Percentiles rank a stretch among this genome's conserved stretches.
Conservation (phyloP, 2,113 vertebrate species). For the Oreocharis arfaki region DNA sequence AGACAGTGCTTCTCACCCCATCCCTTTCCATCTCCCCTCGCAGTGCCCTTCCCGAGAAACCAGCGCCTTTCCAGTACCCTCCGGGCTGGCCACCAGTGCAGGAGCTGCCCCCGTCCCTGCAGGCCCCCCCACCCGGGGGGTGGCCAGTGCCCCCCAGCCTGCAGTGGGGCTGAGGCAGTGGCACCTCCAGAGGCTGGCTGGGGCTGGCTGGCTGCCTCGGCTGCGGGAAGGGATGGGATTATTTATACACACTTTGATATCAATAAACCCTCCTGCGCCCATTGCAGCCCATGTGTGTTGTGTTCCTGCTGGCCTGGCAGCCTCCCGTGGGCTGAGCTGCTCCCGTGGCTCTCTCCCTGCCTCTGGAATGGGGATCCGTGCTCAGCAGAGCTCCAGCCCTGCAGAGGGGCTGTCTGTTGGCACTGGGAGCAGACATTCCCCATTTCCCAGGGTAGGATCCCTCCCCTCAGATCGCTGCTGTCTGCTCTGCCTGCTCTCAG, state of each 20-base stretch:
- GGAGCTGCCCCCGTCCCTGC: constrained; percentile 76
- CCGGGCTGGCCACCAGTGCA: constrained; percentile 74
- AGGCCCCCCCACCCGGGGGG: constrained; percentile 66
- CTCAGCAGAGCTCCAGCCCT: not conserved
- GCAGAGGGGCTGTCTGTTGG: rapidly evolving
- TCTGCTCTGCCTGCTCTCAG: not conserved
- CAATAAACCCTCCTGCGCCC: not conserved
- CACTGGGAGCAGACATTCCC: not conserved
- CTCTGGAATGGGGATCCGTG: rapidly evolving
- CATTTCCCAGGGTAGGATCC: rapidly evolving
- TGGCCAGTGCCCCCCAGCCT: constrained; percentile 53
- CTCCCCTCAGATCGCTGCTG: rapidly evolving
- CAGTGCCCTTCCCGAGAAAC: constrained; percentile 56
- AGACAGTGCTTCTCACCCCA: not conserved
- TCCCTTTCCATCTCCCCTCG: not conserved
- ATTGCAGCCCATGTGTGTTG: rapidly evolving
- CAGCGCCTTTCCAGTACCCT: constrained; percentile 69
- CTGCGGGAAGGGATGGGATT: not conserved
- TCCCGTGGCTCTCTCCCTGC: not conserved
- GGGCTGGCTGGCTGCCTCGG: not conserved
- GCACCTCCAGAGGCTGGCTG: not conserved
- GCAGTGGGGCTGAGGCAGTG: constrained; percentile 74
- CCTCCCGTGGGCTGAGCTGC: rapidly evolving
- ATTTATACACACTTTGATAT: not conserved
- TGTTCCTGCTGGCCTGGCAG: not conserved